Conservation (phyloP, 2,888 invertebrate species). For the Tholera decimalis region DNA sequence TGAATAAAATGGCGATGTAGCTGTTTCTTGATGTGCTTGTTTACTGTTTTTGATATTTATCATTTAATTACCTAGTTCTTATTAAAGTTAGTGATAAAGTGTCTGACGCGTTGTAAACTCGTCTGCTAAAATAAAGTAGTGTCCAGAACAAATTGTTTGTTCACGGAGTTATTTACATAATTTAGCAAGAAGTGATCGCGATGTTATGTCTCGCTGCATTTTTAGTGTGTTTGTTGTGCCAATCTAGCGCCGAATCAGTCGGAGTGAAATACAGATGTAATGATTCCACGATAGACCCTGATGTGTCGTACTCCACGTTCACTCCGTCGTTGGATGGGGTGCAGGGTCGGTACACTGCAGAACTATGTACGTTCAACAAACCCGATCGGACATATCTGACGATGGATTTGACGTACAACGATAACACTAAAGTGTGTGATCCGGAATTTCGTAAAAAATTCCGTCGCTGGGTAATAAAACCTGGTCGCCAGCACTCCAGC, state of each 20-base stretch:
- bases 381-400: conserved; percentile 66
- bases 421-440: conserved; percentile 15
- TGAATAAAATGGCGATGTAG: conserved; percentile 12
- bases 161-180: conserved; percentile 66
- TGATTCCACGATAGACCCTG: conserved; percentile 39
- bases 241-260: conserved; percentile 43
- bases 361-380: conserved; percentile 71
- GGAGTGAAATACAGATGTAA: conserved; percentile 66
- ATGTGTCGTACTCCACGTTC: conserved; percentile 53
- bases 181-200: conserved; percentile 47
- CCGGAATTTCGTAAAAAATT: background rate
- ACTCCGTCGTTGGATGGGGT: conserved; percentile 66
- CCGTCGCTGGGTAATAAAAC: background rate
- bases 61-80: background rate
- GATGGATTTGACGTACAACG: conserved; percentile 60
- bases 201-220: conserved; percentile 67
- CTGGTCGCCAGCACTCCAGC: conserved; percentile 31
- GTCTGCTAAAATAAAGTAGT: background rate
- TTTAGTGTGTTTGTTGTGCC: conserved; percentile 63
- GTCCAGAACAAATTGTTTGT: background rate
- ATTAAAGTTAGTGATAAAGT: background rate
- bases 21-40: background rate
- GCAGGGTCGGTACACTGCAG: conserved; percentile 74
- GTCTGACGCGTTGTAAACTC: background rate
- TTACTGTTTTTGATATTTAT: conserved; percentile 2